Percentiles rank a stretch among this genome's conserved stretches.
These are phyloP conservation scores for Epistrophella euchroma DNA, from an alignment of 2,888 invertebrate species.

Conservation along the genomic window DNA sequence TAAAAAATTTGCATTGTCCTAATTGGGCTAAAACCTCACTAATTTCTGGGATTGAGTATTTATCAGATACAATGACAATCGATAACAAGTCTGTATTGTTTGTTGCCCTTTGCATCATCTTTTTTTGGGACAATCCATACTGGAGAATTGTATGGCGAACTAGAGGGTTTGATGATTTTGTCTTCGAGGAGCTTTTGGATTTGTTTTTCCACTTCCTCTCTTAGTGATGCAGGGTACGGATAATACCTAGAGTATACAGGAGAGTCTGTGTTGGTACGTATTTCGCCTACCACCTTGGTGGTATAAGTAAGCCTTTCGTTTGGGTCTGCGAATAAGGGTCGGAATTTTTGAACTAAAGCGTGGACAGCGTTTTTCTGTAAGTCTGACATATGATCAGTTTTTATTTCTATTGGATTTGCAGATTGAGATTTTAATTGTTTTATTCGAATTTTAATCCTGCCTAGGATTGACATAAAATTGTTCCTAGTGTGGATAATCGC, in stretches of 20 bases:
- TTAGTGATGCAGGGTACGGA: background rate
- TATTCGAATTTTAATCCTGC: constrained; percentile 1
- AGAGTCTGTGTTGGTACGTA: background rate
- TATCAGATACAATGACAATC: constrained; percentile 60
- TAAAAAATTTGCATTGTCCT: background rate
- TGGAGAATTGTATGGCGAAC: background rate
- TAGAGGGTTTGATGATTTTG: constrained; percentile 2
- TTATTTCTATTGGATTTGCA: constrained; percentile 3
- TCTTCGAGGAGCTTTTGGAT: background rate
- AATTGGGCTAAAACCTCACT: background rate
- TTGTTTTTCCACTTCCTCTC: constrained; percentile 2
- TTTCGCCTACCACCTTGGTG: background rate
- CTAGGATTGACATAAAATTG: background rate
- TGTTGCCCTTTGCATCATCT: constrained; percentile 50
- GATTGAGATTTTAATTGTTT: constrained; percentile 9
- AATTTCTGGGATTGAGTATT: background rate
- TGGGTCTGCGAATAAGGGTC: constrained; percentile 2
- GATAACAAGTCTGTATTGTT: constrained; percentile 66
- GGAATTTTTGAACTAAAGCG: background rate
- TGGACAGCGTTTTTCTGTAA: background rate
- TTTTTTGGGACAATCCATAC: constrained; percentile 72
- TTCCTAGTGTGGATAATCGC: background rate
- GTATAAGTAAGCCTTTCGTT: constrained; percentile 1
- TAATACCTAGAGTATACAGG: background rate
- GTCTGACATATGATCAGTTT: constrained; percentile 12